Evolutionary conservation across 1,140 invertebrate genomes (phyloP), one percentile per base, ranked within the genome.

Genomic region (Thalassaphorura encarpata): DNA sequence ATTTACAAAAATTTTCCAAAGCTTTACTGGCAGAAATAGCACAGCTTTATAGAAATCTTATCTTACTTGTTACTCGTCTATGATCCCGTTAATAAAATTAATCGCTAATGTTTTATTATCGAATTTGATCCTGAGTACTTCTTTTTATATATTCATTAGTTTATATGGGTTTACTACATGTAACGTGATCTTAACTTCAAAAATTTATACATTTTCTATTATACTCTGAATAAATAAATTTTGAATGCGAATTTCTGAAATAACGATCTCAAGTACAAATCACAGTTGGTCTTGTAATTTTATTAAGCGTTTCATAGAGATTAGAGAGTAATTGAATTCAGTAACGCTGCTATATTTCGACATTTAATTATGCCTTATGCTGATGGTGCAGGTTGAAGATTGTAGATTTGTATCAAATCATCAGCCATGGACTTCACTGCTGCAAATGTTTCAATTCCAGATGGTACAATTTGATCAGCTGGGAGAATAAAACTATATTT

Each of bases 361-460:
- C n/a, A n/a, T n/a, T n/a, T n/a, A n/a, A n/a, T n/a, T n/a, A n/a
- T n/a, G n/a, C n/a, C n/a, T n/a, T n/a, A n/a, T n/a, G n/a, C 33
- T 36, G 33, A 8, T 11, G 33, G 8, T 8, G 8, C n/a, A 36
- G 33, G 33, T 11, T n/a, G 8, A 8, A 51, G 21, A 33, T 51
- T 51, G 33, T 51, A 51, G 21, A 51, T 51, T 16, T 19, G 8
- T 5, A 39, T 39, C 48, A 59, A 45, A 27, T 51, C 52, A 3
- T 54, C 46, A 11, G 84, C 86, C 41, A 93, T 77, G 0, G 84
- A 82, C 67, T 83, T 79, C n/a, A 92, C 73, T 1, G 82, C 89
- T 8, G 82, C 84, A 65, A 84, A 80, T 29, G 62, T 62, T 50
- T 60, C 58, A 27, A 46, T 36, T 11, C 50, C 50, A 3, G 52